Evolutionary conservation across 2,797 vertebrate genomes (phyloP), one percentile per base, ranked within the genome.

Genomic region (Iguana delicatissima): DNA sequence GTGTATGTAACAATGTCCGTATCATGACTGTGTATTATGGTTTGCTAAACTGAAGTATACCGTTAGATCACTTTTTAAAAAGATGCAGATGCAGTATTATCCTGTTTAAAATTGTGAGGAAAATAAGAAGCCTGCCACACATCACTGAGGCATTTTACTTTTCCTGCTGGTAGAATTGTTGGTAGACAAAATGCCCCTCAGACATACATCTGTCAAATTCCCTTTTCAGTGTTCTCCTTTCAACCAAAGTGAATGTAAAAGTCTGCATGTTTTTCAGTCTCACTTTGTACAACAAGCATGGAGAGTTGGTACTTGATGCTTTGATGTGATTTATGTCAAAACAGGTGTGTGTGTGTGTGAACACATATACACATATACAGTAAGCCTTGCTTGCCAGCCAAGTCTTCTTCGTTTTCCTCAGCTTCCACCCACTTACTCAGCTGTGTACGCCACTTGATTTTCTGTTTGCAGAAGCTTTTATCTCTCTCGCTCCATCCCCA

Each of bases 161-260:
- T 94, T 92, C 88, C 50, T 91, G 32, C 81, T 92, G 89, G 46
- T 55, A 72, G 52, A 73, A 84, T 67, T 84, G 50, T 89, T 83
- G 57, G 79, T 91, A 73, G 18, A 32, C 42, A 82, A 69, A 29
- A 83, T 64, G 80, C 42, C 46, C 76, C 24, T 42, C 26, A 83
- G 57, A 64, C 72, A 42, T 64, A 76, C 72, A 84, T 26, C 55
- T 89, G 38, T 50, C 73, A 80, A 0, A 80, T 74, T 89, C 3
- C 79, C 14, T 50, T 46, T 16, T 92, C 88, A 52, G 26, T 88
- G 80, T 94, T 20, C 59, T 73, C n/a, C 87, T 90, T 87, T 55
- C 89, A 77, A 0, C 77, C 1, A 76, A 3, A 13, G 81, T 86
- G 24, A 32, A 1, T 67, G 22, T 69, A 69, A 42, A 89, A 80